Conservation (phyloP, 2,888 invertebrate genomes). For the Hyppa rectilinea region DNA sequence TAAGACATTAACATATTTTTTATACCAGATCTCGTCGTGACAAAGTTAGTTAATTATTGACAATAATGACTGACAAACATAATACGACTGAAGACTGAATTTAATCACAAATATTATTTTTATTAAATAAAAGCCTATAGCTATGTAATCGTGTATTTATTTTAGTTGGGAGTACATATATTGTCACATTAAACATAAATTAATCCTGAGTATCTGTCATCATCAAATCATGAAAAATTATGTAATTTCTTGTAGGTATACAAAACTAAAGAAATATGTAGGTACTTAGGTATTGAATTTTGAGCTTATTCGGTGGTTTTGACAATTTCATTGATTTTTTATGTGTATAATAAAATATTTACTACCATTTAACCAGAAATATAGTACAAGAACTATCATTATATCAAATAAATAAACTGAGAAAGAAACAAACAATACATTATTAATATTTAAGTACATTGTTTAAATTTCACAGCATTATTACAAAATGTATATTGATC, state of each 20-base stretch:
- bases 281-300: neutral
- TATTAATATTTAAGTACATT: constrained; percentile 32
- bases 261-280: neutral
- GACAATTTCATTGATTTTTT: constrained; percentile 12
- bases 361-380: constrained; percentile 5
- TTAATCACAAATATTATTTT: constrained; percentile 16
- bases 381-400: constrained; percentile 16
- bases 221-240: too few species aligned
- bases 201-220: too few species aligned
- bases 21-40: constrained; percentile 59
- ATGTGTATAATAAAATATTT: constrained; percentile 1
- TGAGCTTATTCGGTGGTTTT: neutral
- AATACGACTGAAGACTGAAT: constrained; percentile 57
- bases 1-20: constrained; percentile 33
- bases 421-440: constrained; percentile 1
- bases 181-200: constrained; percentile 1
- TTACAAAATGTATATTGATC: neutral
- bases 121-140: constrained; percentile 19
- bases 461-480: constrained; percentile 28
- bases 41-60: constrained; percentile 48
- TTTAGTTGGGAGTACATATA: constrained; percentile 5
- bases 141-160: constrained; percentile 28
- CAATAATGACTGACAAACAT: constrained; percentile 39
- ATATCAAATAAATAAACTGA: constrained; percentile 19
- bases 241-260: constrained; percentile 4